A percentile compares a stretch with the other conserved stretches of the same genome.
These are phyloP conservation scores for Ommatoiulus sabulosus DNA, from an alignment of 2,888 invertebrate species.

Conservation along the genomic window DNA sequence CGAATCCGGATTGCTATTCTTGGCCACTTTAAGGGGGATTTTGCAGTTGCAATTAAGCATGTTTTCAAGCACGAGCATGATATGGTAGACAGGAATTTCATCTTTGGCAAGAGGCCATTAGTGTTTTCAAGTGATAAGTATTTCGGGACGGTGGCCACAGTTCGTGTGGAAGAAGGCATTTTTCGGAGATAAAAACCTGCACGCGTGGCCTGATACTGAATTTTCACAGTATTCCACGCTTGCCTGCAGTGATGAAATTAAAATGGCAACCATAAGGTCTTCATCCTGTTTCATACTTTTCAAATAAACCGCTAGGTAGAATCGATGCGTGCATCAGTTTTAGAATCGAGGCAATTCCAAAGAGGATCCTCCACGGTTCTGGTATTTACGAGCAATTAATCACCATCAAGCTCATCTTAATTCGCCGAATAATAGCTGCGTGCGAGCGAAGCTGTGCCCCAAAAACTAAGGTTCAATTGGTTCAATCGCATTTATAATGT, in stretches of 20 bases:
- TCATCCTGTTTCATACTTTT: not conserved
- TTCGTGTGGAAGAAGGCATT: not conserved
- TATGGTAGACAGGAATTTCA: constrained; percentile 44
- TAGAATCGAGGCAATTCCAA: not conserved
- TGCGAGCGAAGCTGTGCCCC: constrained; percentile 25
- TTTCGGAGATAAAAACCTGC: not conserved
- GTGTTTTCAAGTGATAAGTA: constrained; percentile 39
- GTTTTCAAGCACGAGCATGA: constrained; percentile 35
- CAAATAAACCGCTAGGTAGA: not conserved
- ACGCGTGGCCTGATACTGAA: not conserved
- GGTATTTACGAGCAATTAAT: constrained; percentile 44
- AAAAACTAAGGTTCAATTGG: constrained; percentile 1
- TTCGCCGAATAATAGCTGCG: not conserved
- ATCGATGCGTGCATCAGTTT: not conserved
- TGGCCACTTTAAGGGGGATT: not conserved
- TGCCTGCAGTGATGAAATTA: too few relatives aligned
- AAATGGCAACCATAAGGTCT: not conserved
- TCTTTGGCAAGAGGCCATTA: constrained; percentile 39
- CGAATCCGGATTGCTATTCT: not conserved
- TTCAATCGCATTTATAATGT: not conserved
- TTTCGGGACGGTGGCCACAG: constrained; percentile 41
- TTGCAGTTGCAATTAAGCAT: constrained; percentile 32
- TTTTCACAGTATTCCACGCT: too few relatives aligned
- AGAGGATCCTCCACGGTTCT: not conserved
- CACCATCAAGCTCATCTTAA: constrained; percentile 7